phyloP scores from a whole-genome alignment of 2,113 vertebrate species.

The Porphyrio hochstetteri region DNA sequence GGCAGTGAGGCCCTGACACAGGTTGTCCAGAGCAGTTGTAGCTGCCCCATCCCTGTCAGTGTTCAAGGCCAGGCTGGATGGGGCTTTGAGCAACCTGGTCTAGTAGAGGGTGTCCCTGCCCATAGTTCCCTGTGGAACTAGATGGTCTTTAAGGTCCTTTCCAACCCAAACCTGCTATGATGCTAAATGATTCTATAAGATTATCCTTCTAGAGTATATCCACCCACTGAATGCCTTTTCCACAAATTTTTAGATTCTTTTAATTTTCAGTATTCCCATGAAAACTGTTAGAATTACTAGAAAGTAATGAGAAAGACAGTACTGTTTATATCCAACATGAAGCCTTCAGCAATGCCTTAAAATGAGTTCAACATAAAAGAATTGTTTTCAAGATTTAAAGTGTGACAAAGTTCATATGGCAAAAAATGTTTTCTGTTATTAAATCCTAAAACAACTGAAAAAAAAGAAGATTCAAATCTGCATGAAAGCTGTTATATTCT shows the following conservation, averaged over 20 bases:
- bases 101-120: too few species aligned
- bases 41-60: too few species aligned
- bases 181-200: neutral
- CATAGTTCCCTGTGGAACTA: too few species aligned
- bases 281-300: neutral
- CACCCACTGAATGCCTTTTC: neutral
- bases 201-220: neutral
- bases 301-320: neutral
- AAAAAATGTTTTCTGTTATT: neutral
- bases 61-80: too few species aligned
- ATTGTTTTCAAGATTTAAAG: neutral
- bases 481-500: neutral
- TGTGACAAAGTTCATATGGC: neutral
- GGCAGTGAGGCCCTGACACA: too few species aligned
- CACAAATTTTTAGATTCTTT: neutral
- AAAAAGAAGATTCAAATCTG: neutral
- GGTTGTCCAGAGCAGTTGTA: too few species aligned
- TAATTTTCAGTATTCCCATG: neutral
- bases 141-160: too few species aligned
- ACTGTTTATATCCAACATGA: neutral
- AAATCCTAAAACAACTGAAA: neutral
- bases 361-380: neutral
- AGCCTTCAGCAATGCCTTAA: neutral
- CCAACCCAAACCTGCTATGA: too few species aligned
- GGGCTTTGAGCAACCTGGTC: too few species aligned